Conservation (phyloP, 2,797 vertebrate species). For the Xenopus petersii region DNA sequence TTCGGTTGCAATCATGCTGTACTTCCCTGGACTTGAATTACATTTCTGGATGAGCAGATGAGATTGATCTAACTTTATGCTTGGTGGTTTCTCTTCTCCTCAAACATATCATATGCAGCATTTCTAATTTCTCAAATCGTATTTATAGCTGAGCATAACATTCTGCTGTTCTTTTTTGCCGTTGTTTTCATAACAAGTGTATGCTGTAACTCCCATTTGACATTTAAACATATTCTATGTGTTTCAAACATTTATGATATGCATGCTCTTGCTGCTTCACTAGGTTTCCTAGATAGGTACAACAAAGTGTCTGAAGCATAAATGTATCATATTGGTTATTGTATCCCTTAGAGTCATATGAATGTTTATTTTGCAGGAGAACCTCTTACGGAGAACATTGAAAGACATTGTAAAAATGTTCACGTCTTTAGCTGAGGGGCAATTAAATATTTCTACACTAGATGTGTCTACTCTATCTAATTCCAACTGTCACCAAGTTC, state of each 20-base stretch:
- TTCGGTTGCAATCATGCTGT: no score
- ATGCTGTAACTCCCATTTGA: conserved; percentile 18
- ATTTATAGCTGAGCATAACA: no score
- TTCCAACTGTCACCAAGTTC: no score
- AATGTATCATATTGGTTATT: not conserved
- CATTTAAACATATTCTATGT: conserved; percentile 5
- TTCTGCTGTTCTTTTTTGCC: no score
- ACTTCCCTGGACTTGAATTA: no score
- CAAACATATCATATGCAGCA: no score
- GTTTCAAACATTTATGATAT: conserved; percentile 26
- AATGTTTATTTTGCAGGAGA: not conserved
- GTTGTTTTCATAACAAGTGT: conserved; percentile 4
- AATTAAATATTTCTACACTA: not conserved
- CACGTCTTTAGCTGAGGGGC: not conserved
- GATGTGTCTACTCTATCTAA: no score
- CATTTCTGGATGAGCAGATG: no score
- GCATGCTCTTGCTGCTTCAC: conserved; percentile 11
- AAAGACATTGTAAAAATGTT: not conserved
- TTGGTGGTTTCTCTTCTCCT: no score
- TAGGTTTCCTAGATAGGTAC: conserved; percentile 1
- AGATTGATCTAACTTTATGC: no score
- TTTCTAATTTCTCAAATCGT: no score
- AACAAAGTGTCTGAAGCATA: not conserved
- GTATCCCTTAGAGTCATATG: not conserved
- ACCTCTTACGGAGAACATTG: not conserved